Evolutionary conservation across 2,888 invertebrate genomes (phyloP).

Genomic region (Phaonia tiefii): DNA sequence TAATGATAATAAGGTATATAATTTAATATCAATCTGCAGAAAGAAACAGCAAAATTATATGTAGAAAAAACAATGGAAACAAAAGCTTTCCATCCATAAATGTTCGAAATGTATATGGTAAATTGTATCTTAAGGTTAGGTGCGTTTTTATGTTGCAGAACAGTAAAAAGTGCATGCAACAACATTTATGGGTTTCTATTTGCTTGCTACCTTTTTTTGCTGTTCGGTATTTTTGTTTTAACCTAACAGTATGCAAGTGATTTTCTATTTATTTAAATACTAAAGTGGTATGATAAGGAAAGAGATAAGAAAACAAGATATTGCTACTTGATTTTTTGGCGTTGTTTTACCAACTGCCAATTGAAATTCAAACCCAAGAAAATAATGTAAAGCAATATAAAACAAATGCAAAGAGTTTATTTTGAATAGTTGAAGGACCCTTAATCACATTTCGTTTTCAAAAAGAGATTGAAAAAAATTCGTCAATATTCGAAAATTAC

Average conservation of each 20-base stretch:
- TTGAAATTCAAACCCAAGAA: too few species aligned
- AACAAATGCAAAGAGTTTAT: too few species aligned
- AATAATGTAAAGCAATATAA: too few species aligned
- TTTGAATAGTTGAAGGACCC: too few species aligned
- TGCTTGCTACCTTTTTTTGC: constrained; percentile 31
- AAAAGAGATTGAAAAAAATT: too few species aligned
- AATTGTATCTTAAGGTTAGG: constrained; percentile 48
- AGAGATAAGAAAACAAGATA: too few species aligned
- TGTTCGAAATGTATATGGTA: constrained; percentile 42
- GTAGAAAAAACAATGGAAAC: constrained; percentile 64
- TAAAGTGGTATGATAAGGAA: background rate
- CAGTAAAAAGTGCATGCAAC: constrained; percentile 35
- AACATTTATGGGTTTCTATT: constrained; percentile 57
- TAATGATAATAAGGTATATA: constrained; percentile 79
- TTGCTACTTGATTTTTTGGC: too few species aligned
- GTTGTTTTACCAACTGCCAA: too few species aligned
- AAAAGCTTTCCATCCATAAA: constrained; percentile 42
- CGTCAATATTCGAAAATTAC: too few species aligned
- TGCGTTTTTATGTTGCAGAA: constrained; percentile 58
- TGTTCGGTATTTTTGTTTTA: constrained; percentile 45
- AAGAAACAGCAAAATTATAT: constrained; percentile 71
- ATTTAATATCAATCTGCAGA: constrained; percentile 78
- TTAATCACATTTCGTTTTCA: too few species aligned
- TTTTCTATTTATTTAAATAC: constrained; percentile 58
- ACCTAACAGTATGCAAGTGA: constrained; percentile 57